phyloP scores from a whole-genome alignment of 2,113 vertebrate species.

The Otolemur garnettii region DNA sequence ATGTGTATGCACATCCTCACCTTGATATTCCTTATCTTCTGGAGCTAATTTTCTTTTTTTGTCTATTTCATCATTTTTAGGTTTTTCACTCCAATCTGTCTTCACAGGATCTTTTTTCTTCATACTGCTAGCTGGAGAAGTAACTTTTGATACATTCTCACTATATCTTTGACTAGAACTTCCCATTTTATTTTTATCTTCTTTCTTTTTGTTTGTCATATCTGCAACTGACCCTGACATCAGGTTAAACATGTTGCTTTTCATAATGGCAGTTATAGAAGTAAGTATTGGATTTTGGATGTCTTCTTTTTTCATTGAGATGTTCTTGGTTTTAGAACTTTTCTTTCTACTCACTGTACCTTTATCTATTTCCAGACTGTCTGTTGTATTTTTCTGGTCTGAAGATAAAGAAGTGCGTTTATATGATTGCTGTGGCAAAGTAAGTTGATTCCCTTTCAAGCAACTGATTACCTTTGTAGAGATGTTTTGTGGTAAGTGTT shows the following conservation, averaged over 20 bases:
- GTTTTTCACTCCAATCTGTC: neutral
- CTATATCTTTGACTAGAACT: neutral
- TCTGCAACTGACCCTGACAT: neutral
- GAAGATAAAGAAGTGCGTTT: neutral
- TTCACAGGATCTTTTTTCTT: neutral
- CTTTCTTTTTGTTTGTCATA: constrained; percentile 10
- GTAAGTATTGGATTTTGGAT: neutral
- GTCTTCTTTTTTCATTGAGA: neutral
- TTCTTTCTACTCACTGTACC: neutral
- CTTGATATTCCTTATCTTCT: neutral
- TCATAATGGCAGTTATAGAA: neutral
- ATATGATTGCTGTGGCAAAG: neutral
- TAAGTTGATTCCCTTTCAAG: constrained; percentile 23
- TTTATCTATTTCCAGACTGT: neutral
- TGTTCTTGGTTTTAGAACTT: neutral
- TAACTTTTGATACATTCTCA: neutral
- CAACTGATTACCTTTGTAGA: constrained; percentile 3
- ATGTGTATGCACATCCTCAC: neutral
- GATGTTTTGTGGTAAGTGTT: constrained; percentile 49
- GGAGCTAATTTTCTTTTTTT: neutral
- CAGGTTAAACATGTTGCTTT: neutral
- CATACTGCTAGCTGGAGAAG: neutral
- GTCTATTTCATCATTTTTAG: neutral
- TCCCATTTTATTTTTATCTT: neutral
- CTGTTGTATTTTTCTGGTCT: neutral